Evolutionary conservation across 2,888 invertebrate species (phyloP).

Genomic region (Punctoribates punctum): DNA sequence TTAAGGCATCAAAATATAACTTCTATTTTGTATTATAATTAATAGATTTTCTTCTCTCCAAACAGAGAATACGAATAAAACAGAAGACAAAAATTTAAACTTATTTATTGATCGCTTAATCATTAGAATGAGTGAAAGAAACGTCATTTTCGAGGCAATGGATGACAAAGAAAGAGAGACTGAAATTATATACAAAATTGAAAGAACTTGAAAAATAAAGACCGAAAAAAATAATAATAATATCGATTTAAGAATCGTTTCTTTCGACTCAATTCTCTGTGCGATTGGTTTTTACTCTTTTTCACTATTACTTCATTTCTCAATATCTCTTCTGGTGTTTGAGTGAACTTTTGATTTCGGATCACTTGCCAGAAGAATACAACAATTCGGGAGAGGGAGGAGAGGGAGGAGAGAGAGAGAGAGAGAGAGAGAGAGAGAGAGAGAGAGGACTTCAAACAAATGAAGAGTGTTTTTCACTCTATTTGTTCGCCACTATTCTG

Average conservation of each 20-base stretch:
- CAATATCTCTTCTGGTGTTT: background rate
- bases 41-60: too few relatives aligned
- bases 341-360: background rate
- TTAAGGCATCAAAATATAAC: too few relatives aligned
- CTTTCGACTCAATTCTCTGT: background rate
- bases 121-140: background rate
- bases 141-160: background rate
- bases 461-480: constrained; percentile 1
- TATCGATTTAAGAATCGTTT: background rate
- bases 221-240: background rate
- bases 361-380: background rate
- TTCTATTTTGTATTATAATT: too few relatives aligned
- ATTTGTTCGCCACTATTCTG: background rate
- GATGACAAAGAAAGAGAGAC: background rate
- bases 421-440: background rate
- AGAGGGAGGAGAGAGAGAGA: background rate
- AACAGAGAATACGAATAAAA: too few relatives aligned
- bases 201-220: background rate
- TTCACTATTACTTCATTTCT: background rate
- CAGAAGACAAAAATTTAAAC: background rate
- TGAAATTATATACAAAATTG: background rate
- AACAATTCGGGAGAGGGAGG: background rate
- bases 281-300: background rate
- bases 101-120: background rate
- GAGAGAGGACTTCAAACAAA: background rate